Conservation (phyloP, 2,797 vertebrate genomes). For the Steatocranus sp. region DNA sequence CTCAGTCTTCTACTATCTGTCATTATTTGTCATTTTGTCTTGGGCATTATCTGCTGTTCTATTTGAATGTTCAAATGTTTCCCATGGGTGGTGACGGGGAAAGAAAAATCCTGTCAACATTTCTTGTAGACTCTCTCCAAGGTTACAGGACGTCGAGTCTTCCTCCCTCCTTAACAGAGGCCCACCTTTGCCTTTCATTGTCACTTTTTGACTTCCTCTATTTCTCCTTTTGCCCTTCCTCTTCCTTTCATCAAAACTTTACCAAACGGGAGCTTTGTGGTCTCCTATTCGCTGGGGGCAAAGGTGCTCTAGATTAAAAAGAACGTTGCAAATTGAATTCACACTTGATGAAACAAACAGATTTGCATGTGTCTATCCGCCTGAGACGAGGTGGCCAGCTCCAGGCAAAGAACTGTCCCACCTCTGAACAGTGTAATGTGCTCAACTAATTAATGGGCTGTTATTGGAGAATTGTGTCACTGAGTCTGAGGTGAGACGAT, state of each 20-base stretch:
- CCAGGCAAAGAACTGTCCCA: constrained; percentile 73
- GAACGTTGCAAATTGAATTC: constrained; percentile 78
- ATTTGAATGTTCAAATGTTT: constrained; percentile 31
- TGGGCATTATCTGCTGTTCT: constrained; percentile 10
- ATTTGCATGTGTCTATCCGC: constrained; percentile 71
- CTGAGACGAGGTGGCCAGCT: constrained; percentile 74
- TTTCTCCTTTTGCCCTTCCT: constrained; percentile 42
- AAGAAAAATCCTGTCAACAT: not conserved
- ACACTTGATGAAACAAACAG: constrained; percentile 82
- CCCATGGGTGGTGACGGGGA: constrained; percentile 17
- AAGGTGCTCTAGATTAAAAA: constrained; percentile 80
- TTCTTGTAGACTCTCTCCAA: constrained; percentile 11
- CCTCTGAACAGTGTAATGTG: constrained; percentile 63
- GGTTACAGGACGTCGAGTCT: constrained; percentile 20
- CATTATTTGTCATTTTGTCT: constrained; percentile 45
- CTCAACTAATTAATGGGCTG: constrained; percentile 75
- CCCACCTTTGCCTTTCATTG: constrained; percentile 10
- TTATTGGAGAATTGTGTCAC: constrained; percentile 70
- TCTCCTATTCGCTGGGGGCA: constrained; percentile 72
- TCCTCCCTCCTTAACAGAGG: not conserved
- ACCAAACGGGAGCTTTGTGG: constrained; percentile 41
- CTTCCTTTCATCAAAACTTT: constrained; percentile 50
- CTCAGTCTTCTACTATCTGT: constrained; percentile 33
- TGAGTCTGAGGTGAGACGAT: constrained; percentile 55
- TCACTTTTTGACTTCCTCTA: constrained; percentile 2